Percentiles rank a stretch among this genome's conserved stretches.
Conservation (phyloP, 2,888 invertebrate species). For the Eupithecia insigniata region DNA sequence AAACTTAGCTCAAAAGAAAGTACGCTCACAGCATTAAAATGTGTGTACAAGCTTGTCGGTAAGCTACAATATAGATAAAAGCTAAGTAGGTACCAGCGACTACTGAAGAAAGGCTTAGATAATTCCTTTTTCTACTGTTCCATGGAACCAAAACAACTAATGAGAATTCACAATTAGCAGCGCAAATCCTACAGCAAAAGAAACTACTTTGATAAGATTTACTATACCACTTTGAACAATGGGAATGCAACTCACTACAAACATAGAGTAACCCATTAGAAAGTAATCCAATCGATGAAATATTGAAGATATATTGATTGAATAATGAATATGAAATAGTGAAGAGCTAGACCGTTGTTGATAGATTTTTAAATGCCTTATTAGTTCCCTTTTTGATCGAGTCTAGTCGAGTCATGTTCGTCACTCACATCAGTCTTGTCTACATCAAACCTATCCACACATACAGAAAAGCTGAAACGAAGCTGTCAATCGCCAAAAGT, state of each 20-base stretch:
- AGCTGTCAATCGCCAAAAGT: too few species aligned
- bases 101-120: neutral
- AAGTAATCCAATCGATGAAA: conserved; percentile 27
- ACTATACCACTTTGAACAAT: too few species aligned
- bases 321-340: too few species aligned
- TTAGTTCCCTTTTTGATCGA: neutral
- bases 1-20: neutral
- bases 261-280: conserved; percentile 37
- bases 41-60: too few species aligned
- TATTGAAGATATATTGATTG: too few species aligned
- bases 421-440: too few species aligned
- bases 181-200: conserved; percentile 30
- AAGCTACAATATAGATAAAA: too few species aligned
- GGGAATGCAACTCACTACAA: conserved; percentile 21
- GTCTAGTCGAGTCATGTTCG: too few species aligned
- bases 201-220: conserved; percentile 30
- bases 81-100: neutral
- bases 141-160: conserved; percentile 20
- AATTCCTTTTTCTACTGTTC: neutral
- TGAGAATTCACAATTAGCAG: conserved; percentile 33
- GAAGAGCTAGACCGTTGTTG: conserved; percentile 9
- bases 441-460: too few species aligned
- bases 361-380: neutral
- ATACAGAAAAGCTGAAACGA: too few species aligned
- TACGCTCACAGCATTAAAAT: neutral